A percentile compares a stretch with the other conserved stretches of the same genome.
Evolutionary conservation across 2,113 vertebrate genomes (phyloP).

Genomic region (Struthidea cinerea): DNA sequence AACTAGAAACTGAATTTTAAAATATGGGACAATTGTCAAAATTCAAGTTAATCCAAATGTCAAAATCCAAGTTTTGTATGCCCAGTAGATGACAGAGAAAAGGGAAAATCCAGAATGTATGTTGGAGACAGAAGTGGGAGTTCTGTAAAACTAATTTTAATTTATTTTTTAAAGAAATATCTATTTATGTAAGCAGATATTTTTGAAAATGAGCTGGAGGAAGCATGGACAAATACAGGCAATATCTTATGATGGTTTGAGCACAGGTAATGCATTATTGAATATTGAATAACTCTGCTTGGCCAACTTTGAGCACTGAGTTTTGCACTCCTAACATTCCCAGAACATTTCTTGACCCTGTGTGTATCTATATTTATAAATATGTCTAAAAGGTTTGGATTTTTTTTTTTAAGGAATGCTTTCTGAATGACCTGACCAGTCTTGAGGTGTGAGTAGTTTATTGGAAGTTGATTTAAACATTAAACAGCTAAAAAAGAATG

Average conservation of each 20-base stretch:
- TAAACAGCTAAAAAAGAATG: background rate
- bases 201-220: background rate
- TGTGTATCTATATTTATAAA: background rate
- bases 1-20: background rate
- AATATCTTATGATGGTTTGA: background rate
- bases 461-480: background rate
- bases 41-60: background rate
- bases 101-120: background rate
- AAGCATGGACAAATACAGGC: background rate
- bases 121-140: background rate
- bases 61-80: background rate
- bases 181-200: background rate
- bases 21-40: background rate
- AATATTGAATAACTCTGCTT: background rate
- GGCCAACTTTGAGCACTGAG: background rate
- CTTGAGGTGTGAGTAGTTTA: background rate
- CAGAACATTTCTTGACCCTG: background rate
- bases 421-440: background rate
- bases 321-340: background rate
- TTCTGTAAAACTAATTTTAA: background rate
- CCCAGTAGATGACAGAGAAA: background rate
- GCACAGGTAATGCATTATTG: background rate
- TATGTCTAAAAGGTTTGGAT: background rate
- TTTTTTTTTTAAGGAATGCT: background rate
- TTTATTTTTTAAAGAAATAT: background rate